Evolutionary conservation across 2,113 vertebrate species (phyloP).

Genomic region (Clarias macrocephalus): DNA sequence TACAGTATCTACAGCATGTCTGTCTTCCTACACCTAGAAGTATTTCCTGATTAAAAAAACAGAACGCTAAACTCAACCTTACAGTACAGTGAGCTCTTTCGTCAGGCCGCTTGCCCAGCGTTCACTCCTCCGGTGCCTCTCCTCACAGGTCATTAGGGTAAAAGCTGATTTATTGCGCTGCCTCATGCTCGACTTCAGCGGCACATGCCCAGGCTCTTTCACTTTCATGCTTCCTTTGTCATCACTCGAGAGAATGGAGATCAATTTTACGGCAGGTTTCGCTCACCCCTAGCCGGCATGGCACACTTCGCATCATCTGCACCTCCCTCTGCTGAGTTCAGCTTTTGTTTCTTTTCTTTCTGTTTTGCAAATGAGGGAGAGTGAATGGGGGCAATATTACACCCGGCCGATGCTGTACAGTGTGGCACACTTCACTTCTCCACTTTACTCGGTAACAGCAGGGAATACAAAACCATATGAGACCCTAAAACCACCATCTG

Average conservation of each 20-base stretch:
- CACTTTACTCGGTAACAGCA: conserved; percentile 2
- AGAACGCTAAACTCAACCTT: conserved; percentile 12
- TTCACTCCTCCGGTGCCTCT: too few relatives aligned
- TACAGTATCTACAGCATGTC: background rate
- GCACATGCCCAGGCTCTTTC: conserved; percentile 16
- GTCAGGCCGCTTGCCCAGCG: background rate
- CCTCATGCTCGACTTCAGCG: background rate
- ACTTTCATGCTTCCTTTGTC: conserved; percentile 40
- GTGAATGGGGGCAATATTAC: conserved; percentile 35
- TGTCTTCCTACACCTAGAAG: conserved; percentile 14
- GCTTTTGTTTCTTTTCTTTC: conserved; percentile 11
- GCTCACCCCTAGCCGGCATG: conserved; percentile 42
- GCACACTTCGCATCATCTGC: conserved; percentile 49
- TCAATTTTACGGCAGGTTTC: conserved; percentile 37
- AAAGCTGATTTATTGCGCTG: background rate
- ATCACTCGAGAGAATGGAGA: conserved; percentile 34
- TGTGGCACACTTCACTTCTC: conserved; percentile 26
- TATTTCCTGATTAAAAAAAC: background rate
- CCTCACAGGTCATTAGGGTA: conserved; percentile 1
- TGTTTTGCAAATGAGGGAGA: conserved; percentile 36
- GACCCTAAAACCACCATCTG: background rate
- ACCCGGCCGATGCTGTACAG: background rate
- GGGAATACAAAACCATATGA: background rate
- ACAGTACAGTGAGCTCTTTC: background rate
- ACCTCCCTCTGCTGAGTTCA: conserved; percentile 57